A percentile compares a stretch with the other conserved stretches of the same genome.
These are phyloP conservation scores for Chlamydotis undulata DNA, from an alignment of 2,113 vertebrate species.

Conservation along the genomic window DNA sequence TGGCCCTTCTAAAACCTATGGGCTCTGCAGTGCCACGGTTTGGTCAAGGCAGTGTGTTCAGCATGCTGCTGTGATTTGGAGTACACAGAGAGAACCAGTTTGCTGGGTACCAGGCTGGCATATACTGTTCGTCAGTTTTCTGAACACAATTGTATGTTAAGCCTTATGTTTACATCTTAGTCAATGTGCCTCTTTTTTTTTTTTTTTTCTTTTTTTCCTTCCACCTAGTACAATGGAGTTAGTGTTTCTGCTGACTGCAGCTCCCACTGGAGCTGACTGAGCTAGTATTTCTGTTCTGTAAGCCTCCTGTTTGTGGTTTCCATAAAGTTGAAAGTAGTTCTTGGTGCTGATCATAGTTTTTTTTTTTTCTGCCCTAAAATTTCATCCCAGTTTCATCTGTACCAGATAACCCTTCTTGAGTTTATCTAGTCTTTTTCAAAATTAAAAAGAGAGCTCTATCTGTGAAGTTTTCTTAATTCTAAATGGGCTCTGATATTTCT, in stretches of 20 bases:
- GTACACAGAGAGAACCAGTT: not conserved
- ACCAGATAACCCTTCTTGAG: not conserved
- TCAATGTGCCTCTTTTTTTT: not conserved
- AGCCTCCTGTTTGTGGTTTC: not conserved
- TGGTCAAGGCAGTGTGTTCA: not conserved
- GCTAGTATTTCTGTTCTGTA: conserved; percentile 8
- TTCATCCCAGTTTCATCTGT: not conserved
- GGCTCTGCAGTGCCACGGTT: not conserved
- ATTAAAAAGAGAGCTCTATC: not conserved
- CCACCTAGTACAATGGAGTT: not conserved
- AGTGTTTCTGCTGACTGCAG: not conserved
- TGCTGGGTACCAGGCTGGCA: not conserved
- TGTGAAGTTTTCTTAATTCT: not conserved
- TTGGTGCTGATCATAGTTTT: not conserved
- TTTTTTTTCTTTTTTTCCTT: too few species aligned
- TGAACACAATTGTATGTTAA: not conserved
- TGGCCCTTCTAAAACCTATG: not conserved
- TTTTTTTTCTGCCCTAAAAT: not conserved
- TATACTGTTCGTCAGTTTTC: not conserved
- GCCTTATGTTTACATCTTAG: not conserved
- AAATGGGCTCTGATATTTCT: conserved; percentile 8
- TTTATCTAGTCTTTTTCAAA: not conserved
- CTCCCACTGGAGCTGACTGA: conserved; percentile 1
- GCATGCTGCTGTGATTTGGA: not conserved
- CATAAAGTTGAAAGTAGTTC: not conserved